These are phyloP conservation scores for Pseudorhiza aurosa DNA, from an alignment of 30 jellyfish, hydroid and myxozoan genomes.

Conservation along the genomic window DNA sequence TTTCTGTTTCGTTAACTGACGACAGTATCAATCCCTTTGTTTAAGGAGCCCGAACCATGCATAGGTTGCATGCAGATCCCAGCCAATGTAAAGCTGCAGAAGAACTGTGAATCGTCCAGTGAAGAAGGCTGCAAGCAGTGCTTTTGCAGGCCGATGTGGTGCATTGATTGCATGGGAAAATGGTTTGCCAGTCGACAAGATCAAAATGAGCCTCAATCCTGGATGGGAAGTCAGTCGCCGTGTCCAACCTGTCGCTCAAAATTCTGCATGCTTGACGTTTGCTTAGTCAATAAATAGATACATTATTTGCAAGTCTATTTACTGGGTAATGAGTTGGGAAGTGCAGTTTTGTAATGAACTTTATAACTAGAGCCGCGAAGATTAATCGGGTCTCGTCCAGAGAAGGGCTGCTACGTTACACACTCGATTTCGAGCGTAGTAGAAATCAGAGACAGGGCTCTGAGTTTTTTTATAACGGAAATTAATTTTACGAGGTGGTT, in stretches of 20 bases:
- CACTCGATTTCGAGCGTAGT: too few species aligned
- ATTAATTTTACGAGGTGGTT: too few species aligned
- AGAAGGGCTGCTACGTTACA: too few species aligned
- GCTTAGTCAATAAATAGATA: too few species aligned
- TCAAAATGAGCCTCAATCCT: conserved; percentile 64
- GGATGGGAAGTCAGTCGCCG: conserved; percentile 93
- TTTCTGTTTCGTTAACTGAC: too few species aligned
- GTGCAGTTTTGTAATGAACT: too few species aligned
- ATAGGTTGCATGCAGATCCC: conserved; percentile 91
- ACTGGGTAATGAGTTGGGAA: too few species aligned
- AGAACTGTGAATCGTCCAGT: conserved; percentile 55
- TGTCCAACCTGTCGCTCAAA: conserved; percentile 96
- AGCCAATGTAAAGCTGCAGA: conserved; percentile 75
- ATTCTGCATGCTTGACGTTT: conserved; percentile 92
- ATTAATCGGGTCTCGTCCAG: too few species aligned
- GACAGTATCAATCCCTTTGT: neutral
- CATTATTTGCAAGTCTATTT: too few species aligned
- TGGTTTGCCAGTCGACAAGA: conserved; percentile 97
- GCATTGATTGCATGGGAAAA: conserved; percentile 96
- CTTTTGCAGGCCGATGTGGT: conserved; percentile 96
- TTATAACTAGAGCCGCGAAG: too few species aligned
- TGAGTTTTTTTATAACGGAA: too few species aligned
- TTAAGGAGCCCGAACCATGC: conserved; percentile 85
- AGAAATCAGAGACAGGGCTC: too few species aligned
- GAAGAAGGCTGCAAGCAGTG: conserved; percentile 78